Evolutionary conservation across 2,797 vertebrate genomes (phyloP), one percentile per base, ranked within the genome.

Genomic region (Lutjanus argentimaculatus): DNA sequence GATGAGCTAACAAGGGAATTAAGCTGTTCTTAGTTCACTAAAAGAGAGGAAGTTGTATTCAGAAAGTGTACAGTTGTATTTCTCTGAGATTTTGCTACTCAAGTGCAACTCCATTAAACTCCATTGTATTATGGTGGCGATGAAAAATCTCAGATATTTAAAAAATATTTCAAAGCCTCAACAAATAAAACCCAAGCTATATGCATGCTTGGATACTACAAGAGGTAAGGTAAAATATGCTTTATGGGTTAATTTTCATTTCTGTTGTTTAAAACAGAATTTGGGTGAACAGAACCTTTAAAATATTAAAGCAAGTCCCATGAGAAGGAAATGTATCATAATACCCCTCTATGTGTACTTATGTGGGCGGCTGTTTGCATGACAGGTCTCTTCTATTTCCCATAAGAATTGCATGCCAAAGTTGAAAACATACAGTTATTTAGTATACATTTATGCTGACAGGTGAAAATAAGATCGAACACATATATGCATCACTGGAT

Each of bases 401-500:
- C 17, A 77, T 15, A 14, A 49, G 0, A 42, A 45, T 8, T 45
- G 3, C 1, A 57, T 46, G 6, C 1, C 10, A 15, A 14, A 51
- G 22, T 55, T 40, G 21, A 72, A 59, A 77, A 17, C 51, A 1
- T 17, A 42, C 45, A 66, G n/a, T 12, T 8, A 42, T 43, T 15
- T 12, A 25, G 7, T 46, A 63, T 14, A 42, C n/a, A 63, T 64
- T 74, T 16, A 72, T 19, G 68, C 64, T 48, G 67, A 30, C 51
- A 67, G 72, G 40, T 17, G 45, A n/a, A 67, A 46, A 48, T 25
- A 0, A 45, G 15, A 75, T 70, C 48, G 61, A 25, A 52, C 67
- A 57, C n/a, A 59, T 3, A 14, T 71, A 55, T 62, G 74, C 75
- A 64, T 77, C 16, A 5, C 49, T 43, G 56, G 57, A 58, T 51